A percentile compares a stretch with the other conserved stretches of the same genome.
phyloP scores from a whole-genome alignment of 2,113 vertebrate species.

The Mellivora capensis region DNA sequence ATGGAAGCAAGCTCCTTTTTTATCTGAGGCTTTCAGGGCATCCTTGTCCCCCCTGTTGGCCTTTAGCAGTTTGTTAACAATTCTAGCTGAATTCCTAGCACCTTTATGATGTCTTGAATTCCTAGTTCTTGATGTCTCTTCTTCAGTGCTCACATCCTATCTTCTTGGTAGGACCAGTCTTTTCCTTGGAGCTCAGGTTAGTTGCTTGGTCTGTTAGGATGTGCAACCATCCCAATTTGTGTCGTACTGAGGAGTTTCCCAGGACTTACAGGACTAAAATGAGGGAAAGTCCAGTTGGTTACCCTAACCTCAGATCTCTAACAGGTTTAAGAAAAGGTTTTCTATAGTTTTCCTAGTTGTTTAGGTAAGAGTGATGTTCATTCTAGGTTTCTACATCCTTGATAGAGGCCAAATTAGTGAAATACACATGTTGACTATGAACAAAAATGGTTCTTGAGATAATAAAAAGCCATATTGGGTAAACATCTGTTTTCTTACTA shows the following conservation, averaged over 20 bases:
- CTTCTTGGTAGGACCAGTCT: neutral
- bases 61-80: neutral
- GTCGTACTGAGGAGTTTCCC: neutral
- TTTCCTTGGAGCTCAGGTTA: neutral
- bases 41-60: neutral
- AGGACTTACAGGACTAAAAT: neutral
- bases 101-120: neutral
- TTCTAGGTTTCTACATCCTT: neutral
- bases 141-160: neutral
- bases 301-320: neutral
- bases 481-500: slow-evolving; percentile 42
- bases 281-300: neutral
- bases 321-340: neutral
- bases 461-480: neutral
- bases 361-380: neutral
- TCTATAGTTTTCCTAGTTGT: neutral
- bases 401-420: slow-evolving; percentile 10
- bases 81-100: neutral
- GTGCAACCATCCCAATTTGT: neutral
- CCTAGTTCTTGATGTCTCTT: neutral
- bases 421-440: slow-evolving; percentile 13
- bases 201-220: neutral
- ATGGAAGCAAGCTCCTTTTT: neutral
- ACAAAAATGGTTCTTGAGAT: slow-evolving; percentile 25
- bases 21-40: neutral